phyloP scores from a whole-genome alignment of 2,888 invertebrate species.

The Drosophila neonasuta region DNA sequence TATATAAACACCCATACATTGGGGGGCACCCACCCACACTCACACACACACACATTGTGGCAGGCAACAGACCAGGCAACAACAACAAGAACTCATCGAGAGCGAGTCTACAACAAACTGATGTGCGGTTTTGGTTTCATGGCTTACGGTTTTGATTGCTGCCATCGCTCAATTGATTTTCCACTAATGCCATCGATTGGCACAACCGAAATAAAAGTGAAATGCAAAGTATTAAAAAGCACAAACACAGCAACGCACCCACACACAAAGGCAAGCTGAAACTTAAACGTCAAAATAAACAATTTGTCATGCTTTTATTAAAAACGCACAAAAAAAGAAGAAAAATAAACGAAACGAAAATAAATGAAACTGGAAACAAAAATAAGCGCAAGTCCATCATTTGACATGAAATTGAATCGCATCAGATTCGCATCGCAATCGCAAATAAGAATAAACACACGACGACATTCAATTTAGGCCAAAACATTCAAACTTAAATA shows the following conservation, averaged over 20 bases:
- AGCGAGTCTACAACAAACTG: slow-evolving; percentile 40
- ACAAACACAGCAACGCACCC: slow-evolving; percentile 1
- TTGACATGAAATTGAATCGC: slow-evolving; percentile 60
- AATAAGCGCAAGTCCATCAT: slow-evolving; percentile 29
- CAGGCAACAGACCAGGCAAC: slow-evolving; percentile 14
- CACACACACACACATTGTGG: slow-evolving; percentile 16
- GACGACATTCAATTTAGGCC: slow-evolving; percentile 24
- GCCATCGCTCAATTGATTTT: slow-evolving; percentile 77
- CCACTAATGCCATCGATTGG: slow-evolving; percentile 73
- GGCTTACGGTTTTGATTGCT: slow-evolving; percentile 76
- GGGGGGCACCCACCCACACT: not conserved
- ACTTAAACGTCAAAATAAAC: slow-evolving; percentile 56
- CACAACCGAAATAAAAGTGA: slow-evolving; percentile 66
- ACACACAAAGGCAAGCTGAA: slow-evolving; percentile 15
- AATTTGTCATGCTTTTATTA: slow-evolving; percentile 57
- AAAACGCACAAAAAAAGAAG: slow-evolving; percentile 3
- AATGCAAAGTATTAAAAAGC: slow-evolving; percentile 64
- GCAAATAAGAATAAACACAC: slow-evolving; percentile 25
- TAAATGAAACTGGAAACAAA: slow-evolving; percentile 11
- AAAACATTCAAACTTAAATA: slow-evolving; percentile 60
- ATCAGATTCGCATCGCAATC: slow-evolving; percentile 32
- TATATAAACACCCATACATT: slow-evolving; percentile 5
- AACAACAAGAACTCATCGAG: slow-evolving; percentile 9
- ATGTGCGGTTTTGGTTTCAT: slow-evolving; percentile 74
- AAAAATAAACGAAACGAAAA: slow-evolving; percentile 16